These are phyloP conservation scores for Ridgeia piscesae DNA, from an alignment of 1,140 invertebrate genomes.

Conservation along the genomic window DNA sequence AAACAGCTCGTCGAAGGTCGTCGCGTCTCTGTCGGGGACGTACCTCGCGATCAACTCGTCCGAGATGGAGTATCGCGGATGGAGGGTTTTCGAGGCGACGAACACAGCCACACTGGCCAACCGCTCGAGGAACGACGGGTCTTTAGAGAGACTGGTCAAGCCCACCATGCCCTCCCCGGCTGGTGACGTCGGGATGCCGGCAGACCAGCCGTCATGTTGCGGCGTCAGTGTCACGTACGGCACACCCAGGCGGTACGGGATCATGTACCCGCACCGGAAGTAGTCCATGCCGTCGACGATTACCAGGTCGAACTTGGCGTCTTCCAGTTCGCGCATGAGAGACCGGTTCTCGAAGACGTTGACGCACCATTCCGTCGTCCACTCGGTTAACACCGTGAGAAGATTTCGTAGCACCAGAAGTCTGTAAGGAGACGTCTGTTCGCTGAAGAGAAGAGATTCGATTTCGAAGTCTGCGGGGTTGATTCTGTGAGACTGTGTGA, in stretches of 20 bases:
- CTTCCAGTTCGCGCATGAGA: constrained; percentile 5
- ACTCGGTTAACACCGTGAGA: background rate
- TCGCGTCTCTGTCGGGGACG: background rate
- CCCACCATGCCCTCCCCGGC: background rate
- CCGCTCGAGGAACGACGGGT: constrained; percentile 17
- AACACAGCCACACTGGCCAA: background rate
- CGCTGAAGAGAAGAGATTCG: background rate
- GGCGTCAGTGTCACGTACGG: constrained; percentile 18
- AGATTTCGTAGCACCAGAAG: background rate
- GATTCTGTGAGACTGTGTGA: background rate
- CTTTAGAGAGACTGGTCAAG: background rate
- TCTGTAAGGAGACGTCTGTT: background rate
- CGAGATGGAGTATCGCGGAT: background rate
- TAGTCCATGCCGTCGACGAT: constrained; percentile 18
- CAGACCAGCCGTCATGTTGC: constrained; percentile 8
- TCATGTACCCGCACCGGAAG: background rate
- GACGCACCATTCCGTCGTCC: background rate
- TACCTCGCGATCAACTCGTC: background rate
- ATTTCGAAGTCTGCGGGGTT: background rate
- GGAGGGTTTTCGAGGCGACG: background rate
- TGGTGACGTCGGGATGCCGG: constrained; percentile 19
- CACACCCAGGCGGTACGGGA: constrained; percentile 21
- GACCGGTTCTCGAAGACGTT: background rate
- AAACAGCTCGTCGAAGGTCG: constrained; percentile 17
- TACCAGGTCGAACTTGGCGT: constrained; percentile 17